These are phyloP conservation scores for Spinus olivaceus DNA, from an alignment of 2,797 vertebrate species.

Conservation along the genomic window DNA sequence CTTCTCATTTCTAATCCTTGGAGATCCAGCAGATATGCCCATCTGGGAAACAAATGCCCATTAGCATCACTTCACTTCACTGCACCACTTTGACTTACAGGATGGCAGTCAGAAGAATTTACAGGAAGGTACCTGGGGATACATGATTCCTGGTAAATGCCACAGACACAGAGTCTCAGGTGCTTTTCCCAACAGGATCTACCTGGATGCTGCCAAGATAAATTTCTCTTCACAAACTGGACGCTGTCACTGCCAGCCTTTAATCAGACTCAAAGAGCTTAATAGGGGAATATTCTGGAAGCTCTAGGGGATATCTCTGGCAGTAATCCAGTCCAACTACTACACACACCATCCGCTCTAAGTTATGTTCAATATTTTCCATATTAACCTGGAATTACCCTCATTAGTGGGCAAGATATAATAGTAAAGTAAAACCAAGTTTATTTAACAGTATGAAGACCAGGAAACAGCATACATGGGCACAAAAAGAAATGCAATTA, in stretches of 20 bases:
- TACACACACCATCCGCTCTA: neutral
- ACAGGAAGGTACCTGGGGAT: neutral
- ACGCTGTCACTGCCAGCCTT: neutral
- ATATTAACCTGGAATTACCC: constrained; percentile 31
- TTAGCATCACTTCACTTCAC: constrained; percentile 20
- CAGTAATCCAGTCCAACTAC: constrained; percentile 4
- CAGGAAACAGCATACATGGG: neutral
- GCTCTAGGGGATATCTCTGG: constrained; percentile 24
- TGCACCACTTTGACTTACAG: neutral
- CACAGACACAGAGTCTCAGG: constrained; percentile 14
- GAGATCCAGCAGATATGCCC: neutral
- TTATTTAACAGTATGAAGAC: neutral
- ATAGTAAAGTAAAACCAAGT: neutral
- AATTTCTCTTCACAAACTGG: constrained; percentile 17
- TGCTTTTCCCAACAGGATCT: constrained; percentile 31
- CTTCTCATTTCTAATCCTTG: neutral
- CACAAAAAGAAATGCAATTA: neutral
- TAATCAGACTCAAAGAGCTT: constrained; percentile 40
- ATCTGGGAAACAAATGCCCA: constrained; percentile 2
- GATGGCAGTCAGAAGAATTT: neutral
- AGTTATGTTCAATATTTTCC: constrained; percentile 6
- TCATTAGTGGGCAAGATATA: neutral
- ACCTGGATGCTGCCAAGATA: constrained; percentile 27
- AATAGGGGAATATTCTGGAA: constrained; percentile 7
- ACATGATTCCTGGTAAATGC: neutral